phyloP scores from a whole-genome alignment of 2,797 vertebrate species.

The Polyboroides typus region DNA sequence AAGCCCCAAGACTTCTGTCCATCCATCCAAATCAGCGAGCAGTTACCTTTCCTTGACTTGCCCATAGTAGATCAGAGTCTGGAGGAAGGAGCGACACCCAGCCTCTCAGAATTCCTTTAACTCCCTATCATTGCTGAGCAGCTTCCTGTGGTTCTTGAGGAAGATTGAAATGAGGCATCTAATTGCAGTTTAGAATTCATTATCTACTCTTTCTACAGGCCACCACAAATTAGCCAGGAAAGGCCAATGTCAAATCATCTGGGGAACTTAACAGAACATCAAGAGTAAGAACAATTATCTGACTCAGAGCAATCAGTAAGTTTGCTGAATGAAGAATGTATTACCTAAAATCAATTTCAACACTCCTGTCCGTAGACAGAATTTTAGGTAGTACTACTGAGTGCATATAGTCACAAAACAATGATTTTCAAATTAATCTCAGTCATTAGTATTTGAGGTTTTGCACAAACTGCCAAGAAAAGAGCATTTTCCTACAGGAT shows the following conservation, averaged over 20 bases:
- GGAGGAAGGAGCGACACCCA: background rate
- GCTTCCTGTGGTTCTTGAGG: constrained; percentile 5
- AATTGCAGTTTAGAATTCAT: constrained; percentile 1
- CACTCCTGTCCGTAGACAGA: background rate
- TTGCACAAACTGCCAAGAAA: background rate
- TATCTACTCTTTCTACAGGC: background rate
- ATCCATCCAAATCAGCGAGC: background rate
- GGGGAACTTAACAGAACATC: background rate
- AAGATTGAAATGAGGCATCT: constrained; percentile 24
- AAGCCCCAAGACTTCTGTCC: background rate
- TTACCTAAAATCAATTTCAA: constrained; percentile 3
- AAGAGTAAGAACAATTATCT: background rate
- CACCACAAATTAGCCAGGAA: background rate
- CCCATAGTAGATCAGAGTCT: background rate
- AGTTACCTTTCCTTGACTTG: background rate
- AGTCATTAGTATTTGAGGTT: background rate
- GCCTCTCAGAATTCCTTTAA: constrained; percentile 3
- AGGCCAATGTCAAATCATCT: background rate
- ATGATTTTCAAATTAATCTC: background rate
- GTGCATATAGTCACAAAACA: background rate
- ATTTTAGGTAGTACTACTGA: background rate
- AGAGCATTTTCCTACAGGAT: background rate
- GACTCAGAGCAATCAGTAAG: background rate
- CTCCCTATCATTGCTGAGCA: background rate
- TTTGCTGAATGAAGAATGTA: background rate